Evolutionary conservation across 1,140 invertebrate genomes (phyloP).

Genomic region (Eumeta japonica): DNA sequence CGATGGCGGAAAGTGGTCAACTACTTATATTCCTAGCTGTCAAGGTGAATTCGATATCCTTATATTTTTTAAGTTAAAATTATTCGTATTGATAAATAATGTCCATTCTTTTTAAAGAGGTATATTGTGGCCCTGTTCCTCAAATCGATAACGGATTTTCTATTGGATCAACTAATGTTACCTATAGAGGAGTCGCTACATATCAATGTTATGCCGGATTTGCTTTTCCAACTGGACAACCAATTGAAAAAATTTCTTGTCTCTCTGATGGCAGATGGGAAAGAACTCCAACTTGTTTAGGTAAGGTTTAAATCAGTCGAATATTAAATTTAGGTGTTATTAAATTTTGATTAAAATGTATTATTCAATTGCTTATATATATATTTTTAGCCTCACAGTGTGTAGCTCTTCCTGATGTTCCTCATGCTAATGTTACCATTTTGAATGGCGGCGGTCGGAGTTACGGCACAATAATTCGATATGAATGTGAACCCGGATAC

Average conservation of each 20-base stretch:
- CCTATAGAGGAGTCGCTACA: constrained; percentile 87
- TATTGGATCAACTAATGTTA: constrained; percentile 92
- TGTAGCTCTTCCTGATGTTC: constrained; percentile 81
- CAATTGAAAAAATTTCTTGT: constrained; percentile 87
- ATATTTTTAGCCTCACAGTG: constrained; percentile 82
- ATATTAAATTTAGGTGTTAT: constrained; percentile 5
- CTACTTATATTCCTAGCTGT: constrained; percentile 89
- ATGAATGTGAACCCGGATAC: constrained; percentile 93
- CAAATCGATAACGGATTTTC: constrained; percentile 98
- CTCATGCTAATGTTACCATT: constrained; percentile 83
- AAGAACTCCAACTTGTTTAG: constrained; percentile 83
- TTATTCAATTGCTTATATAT: not conserved
- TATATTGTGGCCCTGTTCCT: constrained; percentile 95
- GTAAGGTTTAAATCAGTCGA: constrained; percentile 46
- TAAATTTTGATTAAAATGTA: constrained; percentile 5
- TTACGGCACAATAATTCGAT: constrained; percentile 93
- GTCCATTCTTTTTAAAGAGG: constrained; percentile 63
- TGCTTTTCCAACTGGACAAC: constrained; percentile 83
- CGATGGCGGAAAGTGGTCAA: constrained; percentile 90
- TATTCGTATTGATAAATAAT: not conserved
- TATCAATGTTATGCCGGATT: constrained; percentile 97
- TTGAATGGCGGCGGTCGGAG: constrained; percentile 91
- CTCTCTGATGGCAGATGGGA: constrained; percentile 87
- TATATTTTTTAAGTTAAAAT: not conserved
- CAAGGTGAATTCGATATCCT: constrained; percentile 64